These are phyloP conservation scores for Stichodactyla helianthus DNA, from an alignment of 64 coral and sea anemone species.

Conservation along the genomic window DNA sequence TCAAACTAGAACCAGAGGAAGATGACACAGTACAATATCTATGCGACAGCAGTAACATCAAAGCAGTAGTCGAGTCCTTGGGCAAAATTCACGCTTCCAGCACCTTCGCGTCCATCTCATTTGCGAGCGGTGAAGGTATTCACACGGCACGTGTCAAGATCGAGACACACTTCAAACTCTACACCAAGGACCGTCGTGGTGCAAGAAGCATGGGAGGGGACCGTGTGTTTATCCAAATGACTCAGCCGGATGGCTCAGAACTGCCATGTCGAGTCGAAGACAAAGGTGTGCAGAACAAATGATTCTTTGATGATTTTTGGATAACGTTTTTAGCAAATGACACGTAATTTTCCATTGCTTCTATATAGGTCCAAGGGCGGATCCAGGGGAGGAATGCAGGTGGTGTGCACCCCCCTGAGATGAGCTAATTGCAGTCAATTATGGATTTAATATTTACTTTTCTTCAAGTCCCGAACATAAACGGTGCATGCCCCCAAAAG, in stretches of 20 bases:
- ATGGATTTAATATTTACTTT: too few relatives aligned
- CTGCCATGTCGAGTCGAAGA: conserved; percentile 66
- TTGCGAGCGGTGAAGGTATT: conserved; percentile 85
- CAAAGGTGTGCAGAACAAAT: conserved; percentile 47
- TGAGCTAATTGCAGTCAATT: too few relatives aligned
- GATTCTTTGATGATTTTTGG: too few relatives aligned
- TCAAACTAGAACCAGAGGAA: conserved; percentile 88
- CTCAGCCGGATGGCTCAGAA: conserved; percentile 70
- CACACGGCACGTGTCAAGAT: conserved; percentile 89
- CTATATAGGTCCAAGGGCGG: too few relatives aligned
- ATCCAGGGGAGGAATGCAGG: too few relatives aligned
- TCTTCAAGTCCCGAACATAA: too few relatives aligned
- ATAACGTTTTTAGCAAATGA: too few relatives aligned
- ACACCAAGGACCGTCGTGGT: conserved; percentile 88
- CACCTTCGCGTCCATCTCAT: conserved; percentile 96
- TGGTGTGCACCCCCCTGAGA: too few relatives aligned
- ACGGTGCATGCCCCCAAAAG: too few relatives aligned
- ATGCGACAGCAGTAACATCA: conserved; percentile 51
- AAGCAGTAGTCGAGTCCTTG: conserved; percentile 60
- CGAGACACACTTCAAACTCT: conserved; percentile 80
- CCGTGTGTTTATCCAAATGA: conserved; percentile 69
- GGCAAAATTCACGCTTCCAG: conserved; percentile 82
- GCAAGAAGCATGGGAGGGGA: conserved; percentile 82
- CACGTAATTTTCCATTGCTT: too few relatives aligned
- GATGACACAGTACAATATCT: conserved; percentile 93